A percentile compares a stretch with the other conserved stretches of the same genome.
These are phyloP conservation scores for Matsumyia berberina DNA, from an alignment of 2,888 invertebrate genomes.

Conservation along the genomic window DNA sequence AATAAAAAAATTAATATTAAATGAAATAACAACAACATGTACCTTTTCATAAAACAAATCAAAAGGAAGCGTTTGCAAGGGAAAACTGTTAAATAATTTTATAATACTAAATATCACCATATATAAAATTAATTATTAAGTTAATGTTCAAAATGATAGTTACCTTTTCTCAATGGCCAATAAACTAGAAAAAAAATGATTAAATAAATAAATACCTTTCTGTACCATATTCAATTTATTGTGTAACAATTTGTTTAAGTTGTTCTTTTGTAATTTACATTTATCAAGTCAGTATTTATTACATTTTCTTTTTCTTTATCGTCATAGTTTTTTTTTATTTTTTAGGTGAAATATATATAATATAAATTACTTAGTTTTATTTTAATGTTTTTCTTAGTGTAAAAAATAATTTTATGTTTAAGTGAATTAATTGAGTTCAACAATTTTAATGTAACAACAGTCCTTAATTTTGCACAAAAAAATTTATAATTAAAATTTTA, in stretches of 20 bases:
- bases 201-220: background rate
- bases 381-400: background rate
- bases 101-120: background rate
- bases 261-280: slow-evolving; percentile 38
- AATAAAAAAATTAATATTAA: background rate
- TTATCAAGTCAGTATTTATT: slow-evolving; percentile 68
- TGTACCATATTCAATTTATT: slow-evolving; percentile 31
- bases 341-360: slow-evolving; percentile 9
- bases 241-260: slow-evolving; percentile 2
- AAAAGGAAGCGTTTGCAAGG: slow-evolving; percentile 5
- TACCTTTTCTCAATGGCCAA: slow-evolving; percentile 22
- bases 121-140: slow-evolving; percentile 3
- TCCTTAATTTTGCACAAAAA: slow-evolving; percentile 16
- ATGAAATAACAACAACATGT: slow-evolving; percentile 8
- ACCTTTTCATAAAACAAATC: slow-evolving; percentile 29
- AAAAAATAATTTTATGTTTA: slow-evolving; percentile 4
- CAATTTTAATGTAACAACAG: background rate
- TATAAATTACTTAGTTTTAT: slow-evolving; percentile 1
- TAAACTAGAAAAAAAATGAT: slow-evolving; percentile 7
- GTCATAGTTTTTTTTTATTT: slow-evolving; percentile 19
- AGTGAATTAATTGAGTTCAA: slow-evolving; percentile 12
- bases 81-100: slow-evolving; percentile 9
- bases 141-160: background rate
- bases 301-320: slow-evolving; percentile 2
- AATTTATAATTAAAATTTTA: slow-evolving; percentile 12